Base-by-base conservation (phyloP, 2,888 invertebrate genomes). In the Tetranychus truncatus region DNA sequence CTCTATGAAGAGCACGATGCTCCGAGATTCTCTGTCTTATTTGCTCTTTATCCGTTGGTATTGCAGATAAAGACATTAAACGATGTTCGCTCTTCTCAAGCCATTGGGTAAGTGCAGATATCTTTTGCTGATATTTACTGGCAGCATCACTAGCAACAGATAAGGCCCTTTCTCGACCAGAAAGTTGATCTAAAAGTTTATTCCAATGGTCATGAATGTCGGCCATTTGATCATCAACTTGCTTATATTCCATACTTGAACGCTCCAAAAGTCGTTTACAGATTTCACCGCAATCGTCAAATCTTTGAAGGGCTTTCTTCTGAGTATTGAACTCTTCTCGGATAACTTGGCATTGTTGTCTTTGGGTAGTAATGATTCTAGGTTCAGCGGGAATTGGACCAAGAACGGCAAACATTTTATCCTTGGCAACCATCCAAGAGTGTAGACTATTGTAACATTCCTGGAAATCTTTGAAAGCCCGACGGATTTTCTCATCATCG, bases 371-470 rank as follows among this genome's bases (percentile, higher is more conserved):
- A 3, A 95, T 92, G 89, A 95, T 91, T 75, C 94, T 87, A 0
- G 95, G 92, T 83, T 97, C 96, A 0, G 94, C 91, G 0, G 95
- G 94, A 80, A 97, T 94, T 0, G 95, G 95, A 21, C 96, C 96
- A 0, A 97, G 85, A 0, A 95, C 95, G 0, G 91, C 89, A 83
- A 97, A 86, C 95, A 97, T 95, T 80, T 92, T 89, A 81, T 95
- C 95, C 84, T 97, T 97, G 79, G 92, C 90, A 45, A 87, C 87
- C 72, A 96, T 85, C 95, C 96, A 97, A 18, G 21, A 71, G 15
- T 67, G 67, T 45, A 74, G 24, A n/a, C 45, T 71, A 45, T 74
- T 67, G 24, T 67, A n/a, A 18, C 69, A 34, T 45, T 74, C 74
- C 15, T 74, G 66, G 66, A 66, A 66, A 18, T 66, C 66, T 66